Evolutionary conservation across 2,888 invertebrate species (phyloP), one percentile per base, ranked within the genome.

Genomic region (Apotomis capreana): DNA sequence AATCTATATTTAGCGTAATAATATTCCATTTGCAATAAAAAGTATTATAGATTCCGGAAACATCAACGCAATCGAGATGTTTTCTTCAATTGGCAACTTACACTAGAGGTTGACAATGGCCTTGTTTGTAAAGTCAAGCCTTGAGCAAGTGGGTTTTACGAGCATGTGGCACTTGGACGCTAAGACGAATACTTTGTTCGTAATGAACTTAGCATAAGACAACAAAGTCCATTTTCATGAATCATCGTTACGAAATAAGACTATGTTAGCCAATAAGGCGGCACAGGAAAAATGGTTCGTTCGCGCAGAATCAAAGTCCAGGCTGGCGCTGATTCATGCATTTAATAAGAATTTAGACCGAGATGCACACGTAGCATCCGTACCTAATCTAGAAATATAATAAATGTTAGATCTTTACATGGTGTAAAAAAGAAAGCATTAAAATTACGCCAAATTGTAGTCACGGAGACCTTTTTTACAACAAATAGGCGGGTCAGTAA

Each of bases 271-370:
- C 15, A 69, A 73, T 57, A 59, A 54, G 68, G 69, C 65, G 37
- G 70, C 44, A 67, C 40, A 74, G 76, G 70, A 75, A 73, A 76
- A 70, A 46, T 57, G 60, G 57, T 62, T 74, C 71, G 76, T 75
- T 75, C 58, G 49, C 40, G 9, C 6, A 40, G 59, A 55, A 65
- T 37, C 70, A 70, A 70, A 70, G 70, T 65, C 70, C 65, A 44
- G 9, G 59, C 70, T 70, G 59, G 59, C 46, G 6, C 61, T 2
- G 26, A 26, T 26, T 26, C 26, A 26, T 26, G 26, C 26, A 26
- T 26, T 26, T 26, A 26, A 26, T 26, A 26, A 26, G 26, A 26
- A 26, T 26, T 40, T 40, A 62, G 54, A 55, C 26, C 15, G 4
- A 44, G 40, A 46, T 49, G 40, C 40, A 6, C 5, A 40, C 40